Percentiles rank a stretch among this genome's conserved stretches.
Evolutionary conservation across 2,797 vertebrate genomes (phyloP).

Genomic region (Alauda arvensis): DNA sequence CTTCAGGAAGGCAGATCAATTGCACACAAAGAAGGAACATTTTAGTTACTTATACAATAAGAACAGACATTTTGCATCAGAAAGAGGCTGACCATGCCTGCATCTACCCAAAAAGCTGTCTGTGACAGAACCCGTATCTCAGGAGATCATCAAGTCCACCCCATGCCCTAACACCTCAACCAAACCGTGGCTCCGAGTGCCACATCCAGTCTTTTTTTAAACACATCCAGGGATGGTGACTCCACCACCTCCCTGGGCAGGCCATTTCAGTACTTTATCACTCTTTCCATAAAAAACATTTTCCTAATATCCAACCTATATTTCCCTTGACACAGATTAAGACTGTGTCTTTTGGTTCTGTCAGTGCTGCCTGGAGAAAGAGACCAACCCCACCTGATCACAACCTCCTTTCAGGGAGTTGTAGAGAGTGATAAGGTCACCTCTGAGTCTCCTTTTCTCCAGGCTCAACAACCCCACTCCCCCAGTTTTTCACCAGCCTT

Average conservation of each 20-base stretch:
- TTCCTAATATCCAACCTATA: not conserved
- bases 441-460: not conserved
- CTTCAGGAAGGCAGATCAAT: not conserved
- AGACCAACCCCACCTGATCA: not conserved
- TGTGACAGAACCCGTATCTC: not conserved
- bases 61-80: not conserved
- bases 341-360: not conserved
- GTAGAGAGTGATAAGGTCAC: not conserved
- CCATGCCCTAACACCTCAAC: not conserved
- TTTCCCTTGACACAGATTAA: not conserved
- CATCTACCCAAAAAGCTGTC: not conserved
- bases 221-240: not conserved
- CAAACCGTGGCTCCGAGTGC: not conserved
- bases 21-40: not conserved
- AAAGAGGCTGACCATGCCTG: not conserved
- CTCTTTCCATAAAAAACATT: not conserved
- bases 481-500: rapidly evolving
- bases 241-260: not conserved
- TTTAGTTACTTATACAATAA: not conserved
- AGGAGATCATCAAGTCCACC: not conserved
- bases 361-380: not conserved
- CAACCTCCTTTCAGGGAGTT: not conserved
- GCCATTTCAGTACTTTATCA: not conserved
- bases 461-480: not conserved
- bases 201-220: not conserved